These are phyloP conservation scores for Vulpes vulpes DNA, from an alignment of 2,113 vertebrate genomes.

Conservation along the genomic window DNA sequence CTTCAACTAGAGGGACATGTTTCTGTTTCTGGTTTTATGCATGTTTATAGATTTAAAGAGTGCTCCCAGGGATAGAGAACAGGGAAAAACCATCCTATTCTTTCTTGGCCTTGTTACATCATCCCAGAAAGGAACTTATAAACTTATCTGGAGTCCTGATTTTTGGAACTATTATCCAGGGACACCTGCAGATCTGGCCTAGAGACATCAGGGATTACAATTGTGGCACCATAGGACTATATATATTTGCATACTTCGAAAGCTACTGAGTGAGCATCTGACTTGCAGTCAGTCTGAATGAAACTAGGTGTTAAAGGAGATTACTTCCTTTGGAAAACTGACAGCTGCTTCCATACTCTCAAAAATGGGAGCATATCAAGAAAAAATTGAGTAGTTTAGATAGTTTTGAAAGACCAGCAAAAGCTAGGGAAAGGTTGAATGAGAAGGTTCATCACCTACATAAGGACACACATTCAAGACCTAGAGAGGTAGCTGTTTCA, in stretches of 20 bases:
- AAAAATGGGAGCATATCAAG: background rate
- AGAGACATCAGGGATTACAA: background rate
- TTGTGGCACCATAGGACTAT: background rate
- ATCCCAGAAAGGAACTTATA: background rate
- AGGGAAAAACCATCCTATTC: background rate
- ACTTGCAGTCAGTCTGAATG: background rate
- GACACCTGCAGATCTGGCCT: background rate
- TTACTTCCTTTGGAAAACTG: background rate
- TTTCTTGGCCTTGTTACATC: background rate
- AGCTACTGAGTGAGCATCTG: background rate
- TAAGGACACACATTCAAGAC: background rate
- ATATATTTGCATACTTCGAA: background rate
- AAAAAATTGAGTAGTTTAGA: background rate
- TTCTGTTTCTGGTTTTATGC: background rate
- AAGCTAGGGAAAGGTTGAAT: background rate
- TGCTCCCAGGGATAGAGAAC: background rate
- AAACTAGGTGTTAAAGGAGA: background rate
- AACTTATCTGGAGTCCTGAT: background rate
- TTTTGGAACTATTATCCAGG: background rate
- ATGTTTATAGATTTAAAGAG: background rate
- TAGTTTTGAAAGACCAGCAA: background rate
- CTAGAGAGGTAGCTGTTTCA: background rate
- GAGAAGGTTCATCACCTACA: background rate
- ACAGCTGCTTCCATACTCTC: background rate
- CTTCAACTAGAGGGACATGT: background rate